These are phyloP conservation scores for Telenomus remus DNA, from an alignment of 1,140 invertebrate species.

Conservation along the genomic window DNA sequence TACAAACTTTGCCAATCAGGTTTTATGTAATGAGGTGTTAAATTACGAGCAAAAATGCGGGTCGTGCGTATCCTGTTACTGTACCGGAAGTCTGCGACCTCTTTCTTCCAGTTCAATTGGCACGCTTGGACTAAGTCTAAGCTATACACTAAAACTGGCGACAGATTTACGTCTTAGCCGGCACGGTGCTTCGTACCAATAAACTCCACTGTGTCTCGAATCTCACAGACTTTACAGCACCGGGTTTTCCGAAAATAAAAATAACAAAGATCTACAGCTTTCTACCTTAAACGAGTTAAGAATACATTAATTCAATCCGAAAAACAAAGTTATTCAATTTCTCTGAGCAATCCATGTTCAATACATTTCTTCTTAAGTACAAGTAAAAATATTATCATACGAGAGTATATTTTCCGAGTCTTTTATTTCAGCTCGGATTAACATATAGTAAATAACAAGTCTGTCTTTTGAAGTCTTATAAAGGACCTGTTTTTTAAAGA, in stretches of 20 bases:
- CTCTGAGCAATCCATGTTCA: no score
- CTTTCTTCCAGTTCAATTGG: constrained; percentile 29
- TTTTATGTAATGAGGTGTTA: constrained; percentile 51
- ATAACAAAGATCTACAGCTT: background rate
- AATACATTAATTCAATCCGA: no score
- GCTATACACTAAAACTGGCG: constrained; percentile 16
- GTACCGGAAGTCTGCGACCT: constrained; percentile 27
- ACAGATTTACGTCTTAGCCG: constrained; percentile 27
- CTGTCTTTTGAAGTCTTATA: no score
- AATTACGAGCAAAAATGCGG: constrained; percentile 34
- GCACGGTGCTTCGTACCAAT: background rate
- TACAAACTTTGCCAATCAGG: constrained; percentile 46
- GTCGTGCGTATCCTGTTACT: constrained; percentile 29
- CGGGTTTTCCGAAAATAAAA: background rate
- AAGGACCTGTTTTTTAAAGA: no score
- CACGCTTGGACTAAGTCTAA: constrained; percentile 11
- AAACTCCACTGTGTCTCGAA: constrained; percentile 5
- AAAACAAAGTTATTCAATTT: no score
- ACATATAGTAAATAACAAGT: no score
- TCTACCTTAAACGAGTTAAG: no score
- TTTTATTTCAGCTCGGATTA: no score
- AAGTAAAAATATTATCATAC: no score
- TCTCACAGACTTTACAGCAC: constrained; percentile 6
- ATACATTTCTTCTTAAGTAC: no score
- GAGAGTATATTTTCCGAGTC: no score